These are phyloP conservation scores for Apostichopus parvimensis DNA, from an alignment of 35 echinoderm and acorn worm species.

Conservation along the genomic window DNA sequence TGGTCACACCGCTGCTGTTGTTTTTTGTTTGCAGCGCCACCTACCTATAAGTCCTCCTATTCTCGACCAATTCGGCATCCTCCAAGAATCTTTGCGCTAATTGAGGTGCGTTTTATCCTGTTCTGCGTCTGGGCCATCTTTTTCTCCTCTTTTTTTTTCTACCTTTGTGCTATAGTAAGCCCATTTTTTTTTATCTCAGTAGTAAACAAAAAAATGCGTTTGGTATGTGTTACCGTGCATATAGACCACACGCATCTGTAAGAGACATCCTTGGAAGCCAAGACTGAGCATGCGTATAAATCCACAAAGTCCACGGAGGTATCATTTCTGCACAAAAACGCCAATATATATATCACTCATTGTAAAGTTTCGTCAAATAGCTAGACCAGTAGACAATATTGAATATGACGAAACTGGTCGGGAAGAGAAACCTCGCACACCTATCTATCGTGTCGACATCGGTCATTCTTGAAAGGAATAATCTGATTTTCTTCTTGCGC, in stretches of 20 bases:
- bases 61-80: no score
- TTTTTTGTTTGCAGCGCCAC: no score
- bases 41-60: no score
- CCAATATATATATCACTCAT: neutral
- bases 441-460: conserved; percentile 84
- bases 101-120: no score
- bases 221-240: neutral
- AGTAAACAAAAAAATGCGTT: neutral
- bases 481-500: conserved; percentile 64
- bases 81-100: no score
- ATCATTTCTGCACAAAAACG: neutral
- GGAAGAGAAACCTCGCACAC: conserved; percentile 72
- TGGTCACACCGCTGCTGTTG: no score
- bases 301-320: no score
- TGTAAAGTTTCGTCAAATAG: conserved; percentile 66
- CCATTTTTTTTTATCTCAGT: neutral
- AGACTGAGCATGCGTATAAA: neutral
- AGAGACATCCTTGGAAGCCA: neutral
- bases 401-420: conserved; percentile 71
- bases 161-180: no score
- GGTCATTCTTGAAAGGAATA: conserved; percentile 58
- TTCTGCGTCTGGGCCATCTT: no score
- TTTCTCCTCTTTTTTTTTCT: no score
- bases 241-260: neutral
- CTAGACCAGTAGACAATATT: conserved; percentile 86